Conservation (phyloP, 2,888 invertebrate genomes). For the Macrosoma leucophasiata region DNA sequence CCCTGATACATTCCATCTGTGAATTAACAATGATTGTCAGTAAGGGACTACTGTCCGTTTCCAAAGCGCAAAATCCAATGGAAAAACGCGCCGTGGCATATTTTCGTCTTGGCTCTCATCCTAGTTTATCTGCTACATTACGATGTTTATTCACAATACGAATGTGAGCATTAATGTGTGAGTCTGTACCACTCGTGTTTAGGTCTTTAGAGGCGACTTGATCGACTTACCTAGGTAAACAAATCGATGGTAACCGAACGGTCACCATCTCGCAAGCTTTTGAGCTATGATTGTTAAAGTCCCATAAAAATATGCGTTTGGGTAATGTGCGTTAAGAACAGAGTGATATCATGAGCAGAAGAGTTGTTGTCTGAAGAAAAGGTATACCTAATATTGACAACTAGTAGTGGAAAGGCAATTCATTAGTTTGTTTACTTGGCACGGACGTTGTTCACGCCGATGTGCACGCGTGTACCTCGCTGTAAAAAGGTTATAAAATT, state of each 20-base stretch:
- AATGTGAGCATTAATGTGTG: constrained; percentile 71
- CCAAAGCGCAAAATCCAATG: constrained; percentile 72
- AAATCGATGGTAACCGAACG: constrained; percentile 21
- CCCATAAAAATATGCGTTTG: no score
- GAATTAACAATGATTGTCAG: constrained; percentile 53
- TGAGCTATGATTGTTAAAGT: no score
- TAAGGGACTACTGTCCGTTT: constrained; percentile 60
- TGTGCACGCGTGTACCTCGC: constrained; percentile 16
- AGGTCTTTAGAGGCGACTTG: constrained; percentile 30
- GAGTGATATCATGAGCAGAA: no score
- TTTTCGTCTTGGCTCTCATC: constrained; percentile 76
- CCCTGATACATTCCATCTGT: constrained; percentile 47
- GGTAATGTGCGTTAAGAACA: no score
- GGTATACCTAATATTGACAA: constrained; percentile 19
- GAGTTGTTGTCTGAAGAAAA: no score
- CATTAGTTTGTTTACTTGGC: constrained; percentile 31
- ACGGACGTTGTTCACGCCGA: constrained; percentile 16
- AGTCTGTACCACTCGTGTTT: constrained; percentile 61
- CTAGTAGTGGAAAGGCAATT: constrained; percentile 24
- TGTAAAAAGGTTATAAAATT: constrained; percentile 4
- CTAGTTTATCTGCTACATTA: constrained; percentile 76
- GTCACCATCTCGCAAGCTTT: no score
- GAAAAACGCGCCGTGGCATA: constrained; percentile 74
- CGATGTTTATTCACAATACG: constrained; percentile 77
- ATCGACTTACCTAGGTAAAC: constrained; percentile 16